phyloP scores from a whole-genome alignment of 2,888 invertebrate genomes.

The Leptura quadrifasciata region DNA sequence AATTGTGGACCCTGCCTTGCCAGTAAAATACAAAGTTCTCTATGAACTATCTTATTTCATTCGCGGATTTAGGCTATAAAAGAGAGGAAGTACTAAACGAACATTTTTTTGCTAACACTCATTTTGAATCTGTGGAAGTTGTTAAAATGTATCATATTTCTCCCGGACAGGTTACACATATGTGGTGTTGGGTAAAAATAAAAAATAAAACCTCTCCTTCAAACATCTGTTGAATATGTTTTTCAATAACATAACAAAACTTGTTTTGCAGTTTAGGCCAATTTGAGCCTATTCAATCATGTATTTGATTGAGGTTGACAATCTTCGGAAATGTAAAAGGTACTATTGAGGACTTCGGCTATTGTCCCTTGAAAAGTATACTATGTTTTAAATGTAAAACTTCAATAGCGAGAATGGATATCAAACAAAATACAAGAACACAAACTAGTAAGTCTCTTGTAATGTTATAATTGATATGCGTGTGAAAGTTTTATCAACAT shows the following conservation, averaged over 20 bases:
- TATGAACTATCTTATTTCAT: background rate
- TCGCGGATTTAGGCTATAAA: conserved; percentile 19
- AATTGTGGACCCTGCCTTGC: no score
- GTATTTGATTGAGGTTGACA: conserved; percentile 66
- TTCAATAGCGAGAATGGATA: conserved; percentile 28
- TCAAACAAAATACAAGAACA: conserved; percentile 9
- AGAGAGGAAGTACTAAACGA: conserved; percentile 41
- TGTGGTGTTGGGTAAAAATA: conserved; percentile 32
- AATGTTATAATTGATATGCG: conserved; percentile 14
- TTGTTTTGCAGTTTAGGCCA: conserved; percentile 61
- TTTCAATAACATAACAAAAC: conserved; percentile 47
- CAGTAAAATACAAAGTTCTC: no score
- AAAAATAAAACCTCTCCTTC: conserved; percentile 25
- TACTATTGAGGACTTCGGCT: conserved; percentile 23
- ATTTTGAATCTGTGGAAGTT: conserved; percentile 43
- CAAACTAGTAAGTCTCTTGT: background rate
- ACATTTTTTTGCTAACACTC: conserved; percentile 25
- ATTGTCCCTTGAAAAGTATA: conserved; percentile 26
- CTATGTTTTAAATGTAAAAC: conserved; percentile 22
- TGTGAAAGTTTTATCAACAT: background rate
- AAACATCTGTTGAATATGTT: conserved; percentile 53
- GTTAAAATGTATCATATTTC: conserved; percentile 53
- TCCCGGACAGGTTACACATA: conserved; percentile 51
- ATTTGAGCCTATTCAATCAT: conserved; percentile 62
- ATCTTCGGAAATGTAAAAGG: conserved; percentile 52